Base-by-base conservation (phyloP, 2,888 invertebrate genomes). In the Apantesis nais region DNA sequence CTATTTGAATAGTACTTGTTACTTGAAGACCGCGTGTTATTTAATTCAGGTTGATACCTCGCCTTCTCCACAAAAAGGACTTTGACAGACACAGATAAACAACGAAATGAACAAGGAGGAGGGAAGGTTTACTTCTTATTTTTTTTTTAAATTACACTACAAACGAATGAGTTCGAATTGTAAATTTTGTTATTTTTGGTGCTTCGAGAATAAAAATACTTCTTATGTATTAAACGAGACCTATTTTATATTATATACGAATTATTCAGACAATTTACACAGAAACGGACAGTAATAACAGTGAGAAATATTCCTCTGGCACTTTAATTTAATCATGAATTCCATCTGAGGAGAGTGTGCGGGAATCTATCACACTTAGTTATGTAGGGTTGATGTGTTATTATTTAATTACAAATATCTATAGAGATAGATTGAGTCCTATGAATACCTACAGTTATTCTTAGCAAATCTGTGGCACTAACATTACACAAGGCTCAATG, bases 311-410 rank as follows among this genome's bases (percentile, higher is more conserved):
- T 29, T 63, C 29, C 3, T 1, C 39, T 1, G 31, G 5, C 19
- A 19, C 0, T 63, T 63, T 72, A 29, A 48, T 48, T 48, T 74
- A 72, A 76, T 72, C 48, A 52, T 31, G 62, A 68, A 71, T 72
- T 69, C 63, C 63, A 25, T 44, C 66, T 44, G 64, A 76, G 74
- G 74, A 71, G 60, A 68, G 64, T 48, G 31, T 71, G 69, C 76
- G 74, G 76, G 72, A 72, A 69, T 66, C 62, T 37, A 67, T 66
- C 48, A 60, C 64, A 64, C 44, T 14, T 52, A 11, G 14, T 25
- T n/a, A 34, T 25, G 8, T 16, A 52, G 29, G 52, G 19, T 67
- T 52, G 2, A 62, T 67, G 8, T 34, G 52, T 52, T 67, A 62
- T 37, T 37, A 67, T 37, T 62, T 29, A 62, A 37, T 67, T 39